Percentiles rank a stretch among this genome's conserved stretches.
Evolutionary conservation across 1,140 invertebrate genomes (phyloP).

Genomic region (Listronotus bonariensis): DNA sequence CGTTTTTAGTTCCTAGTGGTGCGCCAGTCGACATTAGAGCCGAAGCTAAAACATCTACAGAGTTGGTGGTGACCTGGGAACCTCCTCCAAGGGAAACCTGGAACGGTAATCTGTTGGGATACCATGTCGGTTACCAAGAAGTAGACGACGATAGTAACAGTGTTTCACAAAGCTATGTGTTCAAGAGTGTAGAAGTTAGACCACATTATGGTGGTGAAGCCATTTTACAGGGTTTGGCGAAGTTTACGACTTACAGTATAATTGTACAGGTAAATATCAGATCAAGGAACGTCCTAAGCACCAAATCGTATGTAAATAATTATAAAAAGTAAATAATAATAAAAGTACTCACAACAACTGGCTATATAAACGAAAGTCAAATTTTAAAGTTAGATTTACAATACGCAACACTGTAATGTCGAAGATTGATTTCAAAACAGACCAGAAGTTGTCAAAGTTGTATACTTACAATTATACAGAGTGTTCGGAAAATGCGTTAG

Average conservation of each 20-base stretch:
- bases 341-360: no score
- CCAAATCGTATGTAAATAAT: no score
- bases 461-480: no score
- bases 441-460: no score
- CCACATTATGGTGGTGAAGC: slow-evolving; percentile 69
- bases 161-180: slow-evolving; percentile 64
- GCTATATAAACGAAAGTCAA: no score
- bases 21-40: slow-evolving; percentile 83
- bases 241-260: slow-evolving; percentile 86
- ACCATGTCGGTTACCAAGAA: slow-evolving; percentile 91
- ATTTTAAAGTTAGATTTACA: no score
- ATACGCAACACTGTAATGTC: no score
- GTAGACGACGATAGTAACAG: slow-evolving; percentile 53
- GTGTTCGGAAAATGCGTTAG: no score
- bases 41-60: slow-evolving; percentile 86
- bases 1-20: slow-evolving; percentile 77
- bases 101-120: slow-evolving; percentile 91
- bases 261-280: slow-evolving; percentile 70
- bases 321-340: no score
- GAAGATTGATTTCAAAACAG: no score
- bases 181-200: slow-evolving; percentile 73
- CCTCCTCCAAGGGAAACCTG: slow-evolving; percentile 83
- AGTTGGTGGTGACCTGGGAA: slow-evolving; percentile 87
- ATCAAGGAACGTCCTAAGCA: no score
- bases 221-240: slow-evolving; percentile 71